phyloP scores from a whole-genome alignment of 2,797 vertebrate species.

The Galaxias olidus region DNA sequence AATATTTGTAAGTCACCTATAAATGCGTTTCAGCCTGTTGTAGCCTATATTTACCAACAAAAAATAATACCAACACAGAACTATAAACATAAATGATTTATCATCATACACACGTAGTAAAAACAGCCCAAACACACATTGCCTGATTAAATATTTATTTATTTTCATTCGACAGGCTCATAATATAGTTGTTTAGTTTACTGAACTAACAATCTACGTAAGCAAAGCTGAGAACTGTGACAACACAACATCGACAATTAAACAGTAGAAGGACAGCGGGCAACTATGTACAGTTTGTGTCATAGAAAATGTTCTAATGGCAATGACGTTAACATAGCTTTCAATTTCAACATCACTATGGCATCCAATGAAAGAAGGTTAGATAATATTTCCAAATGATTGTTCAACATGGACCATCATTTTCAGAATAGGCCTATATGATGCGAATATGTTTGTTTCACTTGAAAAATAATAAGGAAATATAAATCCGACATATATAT shows the following conservation, averaged over 20 bases:
- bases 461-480: conserved; percentile 48
- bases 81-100: too few species aligned
- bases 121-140: conserved; percentile 11
- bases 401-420: conserved; percentile 50
- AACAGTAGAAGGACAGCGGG: conserved; percentile 53
- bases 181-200: conserved; percentile 67
- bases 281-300: conserved; percentile 68
- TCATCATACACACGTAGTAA: not conserved
- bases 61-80: too few species aligned
- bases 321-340: conserved; percentile 72
- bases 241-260: conserved; percentile 57
- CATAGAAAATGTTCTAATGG: conserved; percentile 78
- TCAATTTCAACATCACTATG: conserved; percentile 78
- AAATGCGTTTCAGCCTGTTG: too few species aligned
- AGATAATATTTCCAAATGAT: conserved; percentile 64
- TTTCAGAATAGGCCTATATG: conserved; percentile 41
- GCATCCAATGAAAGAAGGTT: conserved; percentile 76
- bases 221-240: conserved; percentile 71
- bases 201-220: conserved; percentile 67
- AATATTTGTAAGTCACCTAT: too few species aligned
- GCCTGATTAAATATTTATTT: conserved; percentile 68
- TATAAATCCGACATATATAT: conserved; percentile 53
- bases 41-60: too few species aligned
- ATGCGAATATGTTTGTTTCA: conserved; percentile 24
- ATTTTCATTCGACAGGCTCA: conserved; percentile 66